Base-by-base conservation (phyloP, 2,888 invertebrate species). In the Cantharis rustica region DNA sequence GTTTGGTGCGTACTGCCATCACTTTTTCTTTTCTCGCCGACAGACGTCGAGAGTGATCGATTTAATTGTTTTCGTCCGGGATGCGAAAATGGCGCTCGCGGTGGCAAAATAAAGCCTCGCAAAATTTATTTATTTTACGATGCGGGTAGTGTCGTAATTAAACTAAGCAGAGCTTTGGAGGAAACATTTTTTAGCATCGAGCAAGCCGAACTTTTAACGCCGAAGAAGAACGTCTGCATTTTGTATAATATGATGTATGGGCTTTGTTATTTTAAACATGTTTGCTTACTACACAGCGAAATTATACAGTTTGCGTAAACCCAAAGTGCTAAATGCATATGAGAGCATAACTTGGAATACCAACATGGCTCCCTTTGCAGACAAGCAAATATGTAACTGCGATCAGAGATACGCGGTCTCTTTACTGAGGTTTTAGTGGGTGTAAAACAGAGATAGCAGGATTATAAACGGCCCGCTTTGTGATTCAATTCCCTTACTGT, bases 391-490 rank as follows among this genome's bases (percentile, higher is more conserved):
- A 78, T 79, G 79, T 79, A 78, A 76, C 78, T 76, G 78, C 64
- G 79, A 79, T 79, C 79, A 62, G 69, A 76, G 74, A 79, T 71
- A 76, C 74, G 79, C 72, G 69, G 73, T 69, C 70, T 76, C 75
- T 69, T 77, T 70, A 62, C 73, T 26, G 69, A 68, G 69, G 75
- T 79, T 79, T 77, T 78, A 78, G 76, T 72, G 75, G 76, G 78
- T 78, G 76, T 79, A 78, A 79, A 79, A 79, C 79, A 78, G 76
- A 79, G 78, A 79, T 78, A 78, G 78, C 74, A 62, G 76, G 75
- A 79, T 79, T 79, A 79, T 79, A 76, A 76, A 79, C 76, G 76
- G 72, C 76, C 75, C 75, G 76, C 78, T 78, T 79, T 76, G 76
- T 78, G 76, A 78, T 79, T 74, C 79, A 71, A 68, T 75, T 73